A percentile compares a stretch with the other conserved stretches of the same genome.
Evolutionary conservation across 2,888 invertebrate species (phyloP).

Genomic region (Folsomia manolachei): DNA sequence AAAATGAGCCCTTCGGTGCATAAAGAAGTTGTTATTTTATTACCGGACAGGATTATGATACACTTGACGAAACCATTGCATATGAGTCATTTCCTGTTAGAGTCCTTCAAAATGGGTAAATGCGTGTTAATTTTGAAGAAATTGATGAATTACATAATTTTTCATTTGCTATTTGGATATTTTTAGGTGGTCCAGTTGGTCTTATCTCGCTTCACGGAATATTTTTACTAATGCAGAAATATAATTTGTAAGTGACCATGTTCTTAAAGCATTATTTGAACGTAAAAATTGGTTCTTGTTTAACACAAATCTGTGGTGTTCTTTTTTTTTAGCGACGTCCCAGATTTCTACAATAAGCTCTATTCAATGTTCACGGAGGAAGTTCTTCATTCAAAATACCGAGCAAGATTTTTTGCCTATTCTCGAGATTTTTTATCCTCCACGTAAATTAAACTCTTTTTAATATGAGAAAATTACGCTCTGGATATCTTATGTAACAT

Average conservation of each 20-base stretch:
- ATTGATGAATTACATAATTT: neutral
- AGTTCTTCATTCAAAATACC: slow-evolving; percentile 86
- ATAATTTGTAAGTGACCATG: slow-evolving; percentile 70
- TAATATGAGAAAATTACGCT: too few species aligned
- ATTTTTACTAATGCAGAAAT: slow-evolving; percentile 79
- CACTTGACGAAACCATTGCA: slow-evolving; percentile 76
- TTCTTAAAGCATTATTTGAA: neutral
- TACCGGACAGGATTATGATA: slow-evolving; percentile 78
- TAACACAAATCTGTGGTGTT: slow-evolving; percentile 10
- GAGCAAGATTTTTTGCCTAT: slow-evolving; percentile 80
- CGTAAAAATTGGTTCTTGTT: slow-evolving; percentile 17
- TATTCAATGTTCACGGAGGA: slow-evolving; percentile 90
- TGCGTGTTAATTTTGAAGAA: slow-evolving; percentile 18
- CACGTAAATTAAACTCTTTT: slow-evolving; percentile 62
- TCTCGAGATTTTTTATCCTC: slow-evolving; percentile 89
- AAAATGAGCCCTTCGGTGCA: slow-evolving; percentile 63
- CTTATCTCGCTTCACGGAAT: slow-evolving; percentile 88
- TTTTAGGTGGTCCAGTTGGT: slow-evolving; percentile 77
- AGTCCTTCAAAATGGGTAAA: slow-evolving; percentile 76
- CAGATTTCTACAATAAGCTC: slow-evolving; percentile 90
- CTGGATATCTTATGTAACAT: too few species aligned
- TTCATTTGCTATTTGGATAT: slow-evolving; percentile 28
- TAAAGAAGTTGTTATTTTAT: slow-evolving; percentile 72
- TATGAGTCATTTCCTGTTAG: slow-evolving; percentile 87
- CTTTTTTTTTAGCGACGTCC: slow-evolving; percentile 70